Base-by-base conservation (phyloP, 2,797 vertebrate species). In the Tragelaphus eurycerus region DNA sequence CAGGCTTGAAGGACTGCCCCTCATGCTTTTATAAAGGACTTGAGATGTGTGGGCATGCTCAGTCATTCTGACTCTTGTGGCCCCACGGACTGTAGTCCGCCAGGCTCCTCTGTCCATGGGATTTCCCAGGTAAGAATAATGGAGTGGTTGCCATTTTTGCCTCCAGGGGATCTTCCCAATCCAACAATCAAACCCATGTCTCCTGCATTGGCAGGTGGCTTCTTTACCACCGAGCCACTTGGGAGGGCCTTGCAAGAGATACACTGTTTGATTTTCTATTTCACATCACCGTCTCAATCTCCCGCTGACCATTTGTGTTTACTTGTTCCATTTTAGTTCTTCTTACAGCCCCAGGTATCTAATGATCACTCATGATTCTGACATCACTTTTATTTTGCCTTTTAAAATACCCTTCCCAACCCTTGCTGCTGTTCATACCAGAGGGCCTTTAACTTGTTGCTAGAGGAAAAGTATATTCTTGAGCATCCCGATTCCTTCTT, bases 291-390 rank as follows among this genome's bases (percentile, higher is more conserved):
- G 4, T 48, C n/a, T 55, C 48, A 64, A 27, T 34, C 67, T 88
- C 85, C 34, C 21, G 2, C 50, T 46, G 83, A 48, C 55, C 15
- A 2, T 48, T 46, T 89, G n/a, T 88, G 64, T 89, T 96, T 89
- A n/a, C 52, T 57, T 83, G 3, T 52, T 88, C 29, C 62, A 11
- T 59, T 95, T 84, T 48, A 71, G 78, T 92, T 57, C 29, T 86
- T 67, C 38, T 60, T 55, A 23, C 31, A n/a, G 43, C 27, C 13
- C 8, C 15, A 13, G 64, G 19, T 21, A 46, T 52, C n/a, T 95
- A 86, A 93, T 59, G 46, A 64, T 71, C n/a, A 62, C 46, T 96
- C 54, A 95, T 91, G 60, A 83, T 93, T 93, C 46, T 62, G 19
- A 48, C 67, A 86, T 89, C 2, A 38, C 17, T 81, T 81, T 76